Percentiles rank a stretch among this genome's conserved stretches.
Evolutionary conservation across 2,113 vertebrate genomes (phyloP).

Genomic region (Pholis gunnellus): DNA sequence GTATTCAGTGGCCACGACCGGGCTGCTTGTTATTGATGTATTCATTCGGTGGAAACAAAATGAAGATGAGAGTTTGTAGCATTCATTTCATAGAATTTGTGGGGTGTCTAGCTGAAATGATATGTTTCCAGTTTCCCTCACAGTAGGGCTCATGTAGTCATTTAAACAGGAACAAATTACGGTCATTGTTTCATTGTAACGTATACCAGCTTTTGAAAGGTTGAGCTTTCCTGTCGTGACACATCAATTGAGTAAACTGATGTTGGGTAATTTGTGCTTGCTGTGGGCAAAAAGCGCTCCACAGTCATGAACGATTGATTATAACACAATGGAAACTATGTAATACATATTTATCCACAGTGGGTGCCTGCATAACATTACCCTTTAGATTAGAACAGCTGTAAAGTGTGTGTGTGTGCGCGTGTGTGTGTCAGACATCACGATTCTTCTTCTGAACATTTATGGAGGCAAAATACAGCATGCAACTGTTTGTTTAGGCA

Average conservation of each 20-base stretch:
- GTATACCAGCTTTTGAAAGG: background rate
- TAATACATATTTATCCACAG: constrained; percentile 20
- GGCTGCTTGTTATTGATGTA: constrained; percentile 5
- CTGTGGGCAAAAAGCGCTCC: background rate
- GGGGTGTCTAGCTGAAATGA: background rate
- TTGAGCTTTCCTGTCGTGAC: background rate
- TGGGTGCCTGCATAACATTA: constrained; percentile 4
- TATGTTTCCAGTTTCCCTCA: background rate
- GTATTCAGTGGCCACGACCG: background rate
- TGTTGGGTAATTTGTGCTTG: constrained; percentile 12
- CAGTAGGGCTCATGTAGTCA: background rate
- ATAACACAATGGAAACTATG: constrained; percentile 8
- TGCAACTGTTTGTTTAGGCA: background rate
- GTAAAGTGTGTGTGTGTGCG: background rate
- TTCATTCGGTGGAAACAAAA: constrained; percentile 18
- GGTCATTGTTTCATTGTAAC: background rate
- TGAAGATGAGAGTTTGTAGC: constrained; percentile 2
- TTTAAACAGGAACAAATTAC: background rate
- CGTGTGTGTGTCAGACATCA: background rate
- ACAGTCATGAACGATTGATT: background rate
- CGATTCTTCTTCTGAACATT: background rate
- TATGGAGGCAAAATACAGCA: background rate
- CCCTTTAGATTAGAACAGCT: background rate
- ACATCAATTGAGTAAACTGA: background rate
- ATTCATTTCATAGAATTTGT: constrained; percentile 4